phyloP scores from a whole-genome alignment of 2,797 vertebrate species.

The Coilia nasus region DNA sequence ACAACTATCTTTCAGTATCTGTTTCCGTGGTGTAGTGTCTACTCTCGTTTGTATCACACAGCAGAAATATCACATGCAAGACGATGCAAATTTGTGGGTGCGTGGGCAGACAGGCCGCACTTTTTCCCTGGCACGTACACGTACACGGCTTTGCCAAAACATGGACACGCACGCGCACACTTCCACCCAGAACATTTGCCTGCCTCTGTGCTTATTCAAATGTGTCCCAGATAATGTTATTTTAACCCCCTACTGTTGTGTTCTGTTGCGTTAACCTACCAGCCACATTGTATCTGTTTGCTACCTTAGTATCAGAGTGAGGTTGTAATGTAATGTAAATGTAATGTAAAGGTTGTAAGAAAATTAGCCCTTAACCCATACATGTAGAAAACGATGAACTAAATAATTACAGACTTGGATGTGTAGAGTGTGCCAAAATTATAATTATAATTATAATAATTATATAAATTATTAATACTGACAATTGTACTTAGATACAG shows the following conservation, averaged over 20 bases:
- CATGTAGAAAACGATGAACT: no score
- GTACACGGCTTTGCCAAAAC: neutral
- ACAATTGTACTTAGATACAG: no score
- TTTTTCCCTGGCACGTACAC: neutral
- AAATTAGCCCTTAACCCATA: neutral
- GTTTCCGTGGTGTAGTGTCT: neutral
- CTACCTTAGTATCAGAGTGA: neutral
- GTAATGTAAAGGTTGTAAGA: neutral
- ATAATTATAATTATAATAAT: no score
- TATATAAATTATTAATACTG: no score
- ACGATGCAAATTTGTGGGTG: neutral
- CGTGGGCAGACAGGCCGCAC: neutral
- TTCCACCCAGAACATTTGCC: neutral
- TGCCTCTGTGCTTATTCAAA: conserved; percentile 12
- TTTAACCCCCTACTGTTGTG: neutral
- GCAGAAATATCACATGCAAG: neutral
- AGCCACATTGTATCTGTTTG: neutral
- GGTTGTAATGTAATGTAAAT: no score
- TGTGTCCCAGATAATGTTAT: neutral
- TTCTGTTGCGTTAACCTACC: neutral
- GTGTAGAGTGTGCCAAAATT: no score
- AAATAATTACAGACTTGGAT: no score
- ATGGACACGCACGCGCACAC: neutral
- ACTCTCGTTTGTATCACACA: neutral
- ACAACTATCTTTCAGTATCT: neutral